Evolutionary conservation across 2,888 invertebrate species (phyloP).

Genomic region (Cosmorhoe ocellata): DNA sequence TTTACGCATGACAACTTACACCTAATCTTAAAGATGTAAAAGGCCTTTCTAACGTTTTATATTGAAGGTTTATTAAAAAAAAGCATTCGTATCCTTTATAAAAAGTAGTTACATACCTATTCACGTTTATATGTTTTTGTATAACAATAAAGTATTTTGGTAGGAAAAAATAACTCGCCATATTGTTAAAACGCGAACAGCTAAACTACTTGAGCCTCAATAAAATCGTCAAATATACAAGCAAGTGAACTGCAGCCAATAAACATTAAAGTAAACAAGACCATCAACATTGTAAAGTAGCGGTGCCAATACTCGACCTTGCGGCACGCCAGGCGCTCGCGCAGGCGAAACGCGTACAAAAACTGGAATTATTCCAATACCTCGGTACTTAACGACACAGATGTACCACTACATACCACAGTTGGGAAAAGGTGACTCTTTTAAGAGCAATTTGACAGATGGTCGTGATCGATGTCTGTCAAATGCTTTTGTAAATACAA

Average conservation of each 20-base stretch:
- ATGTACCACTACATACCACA: slow-evolving; percentile 27
- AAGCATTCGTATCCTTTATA: too few species aligned
- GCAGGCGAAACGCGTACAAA: slow-evolving; percentile 52
- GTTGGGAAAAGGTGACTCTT: slow-evolving; percentile 31
- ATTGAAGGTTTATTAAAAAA: too few species aligned
- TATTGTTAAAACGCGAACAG: too few species aligned
- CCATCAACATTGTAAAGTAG: slow-evolving; percentile 35
- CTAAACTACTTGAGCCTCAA: not conserved
- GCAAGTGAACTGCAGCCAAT: slow-evolving; percentile 21
- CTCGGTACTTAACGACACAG: slow-evolving; percentile 41
- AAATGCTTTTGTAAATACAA: slow-evolving; percentile 19
- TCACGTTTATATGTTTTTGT: too few species aligned
- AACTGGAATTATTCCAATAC: slow-evolving; percentile 57
- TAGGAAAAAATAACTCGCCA: too few species aligned
- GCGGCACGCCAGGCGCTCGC: slow-evolving; percentile 55
- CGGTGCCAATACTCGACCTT: slow-evolving; percentile 55
- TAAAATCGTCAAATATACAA: slow-evolving; percentile 4
- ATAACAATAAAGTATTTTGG: too few species aligned
- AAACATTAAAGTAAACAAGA: slow-evolving; percentile 23
- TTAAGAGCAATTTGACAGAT: slow-evolving; percentile 26
- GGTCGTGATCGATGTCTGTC: slow-evolving; percentile 24
- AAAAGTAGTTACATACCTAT: too few species aligned
- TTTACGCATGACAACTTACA: too few species aligned
- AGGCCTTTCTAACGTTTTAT: too few species aligned
- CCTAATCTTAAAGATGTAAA: too few species aligned